phyloP scores from a whole-genome alignment of 2,797 vertebrate species.

The Tenualosa thibaudeaui region DNA sequence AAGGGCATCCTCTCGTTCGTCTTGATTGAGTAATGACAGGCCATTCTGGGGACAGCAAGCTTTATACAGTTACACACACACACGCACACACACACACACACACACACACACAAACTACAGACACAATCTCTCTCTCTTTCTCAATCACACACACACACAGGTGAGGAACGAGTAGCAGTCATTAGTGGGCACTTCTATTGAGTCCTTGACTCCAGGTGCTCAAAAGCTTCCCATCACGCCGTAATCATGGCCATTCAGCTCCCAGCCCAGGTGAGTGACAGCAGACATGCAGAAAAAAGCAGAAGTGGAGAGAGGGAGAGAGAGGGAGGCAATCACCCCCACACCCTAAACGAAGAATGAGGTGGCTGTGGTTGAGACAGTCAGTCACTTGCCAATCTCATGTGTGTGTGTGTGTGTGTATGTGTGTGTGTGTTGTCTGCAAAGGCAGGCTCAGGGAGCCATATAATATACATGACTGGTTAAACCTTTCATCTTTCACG shows the following conservation, averaged over 20 bases:
- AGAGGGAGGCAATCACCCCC: background rate
- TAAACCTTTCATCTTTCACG: too few relatives aligned
- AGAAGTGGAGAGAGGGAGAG: background rate
- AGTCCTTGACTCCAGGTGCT: conserved; percentile 22
- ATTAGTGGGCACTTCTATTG: background rate
- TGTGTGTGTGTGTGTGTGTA: too few relatives aligned
- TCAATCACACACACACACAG: background rate
- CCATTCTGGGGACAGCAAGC: background rate
- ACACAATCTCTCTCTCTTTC: background rate
- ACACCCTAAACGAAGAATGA: background rate
- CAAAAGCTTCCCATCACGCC: conserved; percentile 5
- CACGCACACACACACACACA: conserved; percentile 1
- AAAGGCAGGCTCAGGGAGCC: too few relatives aligned
- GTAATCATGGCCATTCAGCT: conserved; percentile 19
- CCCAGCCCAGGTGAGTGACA: background rate
- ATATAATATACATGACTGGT: too few relatives aligned
- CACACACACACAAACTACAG: background rate
- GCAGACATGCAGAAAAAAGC: background rate
- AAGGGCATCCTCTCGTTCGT: background rate
- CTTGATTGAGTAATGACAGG: conserved; percentile 8
- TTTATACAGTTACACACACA: background rate
- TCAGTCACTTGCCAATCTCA: background rate
- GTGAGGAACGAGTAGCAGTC: background rate
- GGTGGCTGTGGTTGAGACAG: background rate
- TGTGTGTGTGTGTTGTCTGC: too few relatives aligned